phyloP scores from a whole-genome alignment of 1,140 invertebrate species.

The Wasmannia auropunctata region DNA sequence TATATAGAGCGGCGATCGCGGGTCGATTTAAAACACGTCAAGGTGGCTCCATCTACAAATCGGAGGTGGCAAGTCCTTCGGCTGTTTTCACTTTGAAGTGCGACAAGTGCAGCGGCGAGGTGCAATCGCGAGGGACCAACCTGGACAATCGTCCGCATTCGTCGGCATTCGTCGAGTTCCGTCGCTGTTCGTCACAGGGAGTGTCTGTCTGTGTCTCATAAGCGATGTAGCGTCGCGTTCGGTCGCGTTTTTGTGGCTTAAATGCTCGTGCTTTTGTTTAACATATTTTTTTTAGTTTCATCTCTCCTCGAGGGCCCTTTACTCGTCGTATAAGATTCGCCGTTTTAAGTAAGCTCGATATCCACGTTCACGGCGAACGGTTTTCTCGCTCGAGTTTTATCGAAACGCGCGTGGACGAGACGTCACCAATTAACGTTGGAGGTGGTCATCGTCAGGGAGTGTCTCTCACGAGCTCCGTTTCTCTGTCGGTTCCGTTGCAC shows the following conservation, averaged over 20 bases:
- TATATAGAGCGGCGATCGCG: not conserved
- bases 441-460: not conserved
- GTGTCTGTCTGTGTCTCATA: constrained; percentile 34
- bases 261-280: constrained; percentile 13
- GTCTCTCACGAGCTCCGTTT: not conserved
- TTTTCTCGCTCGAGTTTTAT: not conserved
- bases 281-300: constrained; percentile 24
- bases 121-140: no score
- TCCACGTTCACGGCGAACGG: not conserved
- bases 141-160: no score
- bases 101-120: no score
- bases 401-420: not conserved
- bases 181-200: constrained; percentile 37
- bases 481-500: not conserved
- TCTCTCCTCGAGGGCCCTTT: no score
- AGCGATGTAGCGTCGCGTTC: constrained; percentile 36
- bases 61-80: no score
- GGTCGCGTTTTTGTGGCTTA: not conserved
- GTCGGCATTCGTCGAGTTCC: constrained; percentile 9
- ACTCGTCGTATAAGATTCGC: not conserved
- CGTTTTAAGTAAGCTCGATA: not conserved
- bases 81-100: no score
- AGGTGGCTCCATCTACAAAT: no score
- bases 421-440: not conserved
- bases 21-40: not conserved